A percentile compares a stretch with the other conserved stretches of the same genome.
phyloP scores from a whole-genome alignment of 2,888 invertebrate genomes.

The Coelopa pilipes region DNA sequence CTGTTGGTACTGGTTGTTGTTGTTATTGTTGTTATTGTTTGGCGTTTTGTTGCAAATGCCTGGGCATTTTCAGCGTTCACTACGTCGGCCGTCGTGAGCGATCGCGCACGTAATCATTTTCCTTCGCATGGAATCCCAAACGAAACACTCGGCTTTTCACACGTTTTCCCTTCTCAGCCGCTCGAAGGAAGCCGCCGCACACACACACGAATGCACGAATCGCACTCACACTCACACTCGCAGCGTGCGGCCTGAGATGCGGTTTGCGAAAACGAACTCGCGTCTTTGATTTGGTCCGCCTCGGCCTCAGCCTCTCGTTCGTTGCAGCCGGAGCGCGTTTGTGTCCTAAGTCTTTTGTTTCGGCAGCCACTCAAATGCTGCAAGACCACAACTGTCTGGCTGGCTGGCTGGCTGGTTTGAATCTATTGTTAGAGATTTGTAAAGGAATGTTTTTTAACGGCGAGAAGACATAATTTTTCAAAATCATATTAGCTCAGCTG shows the following conservation, averaged over 20 bases:
- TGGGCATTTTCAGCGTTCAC: constrained; percentile 35
- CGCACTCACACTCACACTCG: neutral
- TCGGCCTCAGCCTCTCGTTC: neutral
- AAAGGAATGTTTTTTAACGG: no score
- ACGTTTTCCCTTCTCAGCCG: neutral
- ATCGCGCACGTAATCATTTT: constrained; percentile 7
- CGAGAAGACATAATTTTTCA: no score
- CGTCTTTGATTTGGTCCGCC: no score
- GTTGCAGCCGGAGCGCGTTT: neutral
- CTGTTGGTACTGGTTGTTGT: constrained; percentile 9
- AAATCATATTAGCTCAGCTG: no score
- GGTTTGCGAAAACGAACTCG: no score
- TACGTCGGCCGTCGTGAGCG: constrained; percentile 33
- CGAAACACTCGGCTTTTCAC: neutral
- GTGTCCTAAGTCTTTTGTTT: constrained; percentile 24
- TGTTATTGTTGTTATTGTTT: constrained; percentile 33
- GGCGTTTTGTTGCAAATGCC: constrained; percentile 29
- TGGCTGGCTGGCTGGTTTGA: no score
- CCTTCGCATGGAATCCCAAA: no score
- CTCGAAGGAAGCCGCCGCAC: neutral
- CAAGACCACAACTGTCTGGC: no score
- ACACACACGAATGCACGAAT: neutral
- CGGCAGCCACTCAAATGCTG: no score
- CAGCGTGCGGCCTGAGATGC: no score
- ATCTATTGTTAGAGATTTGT: no score